A percentile compares a stretch with the other conserved stretches of the same genome.
Conservation (phyloP, 2,113 vertebrate genomes). For the Piaya cayana region DNA sequence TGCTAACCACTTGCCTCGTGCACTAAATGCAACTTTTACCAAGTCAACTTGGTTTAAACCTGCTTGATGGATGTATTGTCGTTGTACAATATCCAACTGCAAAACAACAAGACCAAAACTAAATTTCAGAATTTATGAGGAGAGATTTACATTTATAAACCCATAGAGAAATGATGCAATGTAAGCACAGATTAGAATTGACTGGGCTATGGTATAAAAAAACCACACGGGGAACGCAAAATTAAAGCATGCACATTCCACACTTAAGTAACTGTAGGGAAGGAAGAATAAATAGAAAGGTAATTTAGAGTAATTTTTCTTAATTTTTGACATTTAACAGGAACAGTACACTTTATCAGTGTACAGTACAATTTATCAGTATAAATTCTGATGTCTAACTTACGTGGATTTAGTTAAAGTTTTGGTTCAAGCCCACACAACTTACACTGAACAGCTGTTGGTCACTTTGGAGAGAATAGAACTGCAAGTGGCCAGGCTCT, state of each 20-base stretch:
- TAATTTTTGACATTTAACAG: background rate
- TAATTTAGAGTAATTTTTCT: background rate
- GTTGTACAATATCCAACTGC: slow-evolving; percentile 95
- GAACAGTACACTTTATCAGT: background rate
- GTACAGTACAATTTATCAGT: too few species aligned
- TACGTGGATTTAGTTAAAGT: background rate
- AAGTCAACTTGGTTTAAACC: slow-evolving; percentile 87
- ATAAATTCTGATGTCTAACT: background rate
- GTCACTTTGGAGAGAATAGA: slow-evolving; percentile 91
- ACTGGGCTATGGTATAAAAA: background rate
- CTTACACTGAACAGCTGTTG: slow-evolving; percentile 94
- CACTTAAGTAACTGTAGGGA: background rate
- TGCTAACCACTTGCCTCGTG: slow-evolving; percentile 85
- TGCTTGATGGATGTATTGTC: slow-evolving; percentile 86
- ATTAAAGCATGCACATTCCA: background rate
- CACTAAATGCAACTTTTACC: slow-evolving; percentile 81
- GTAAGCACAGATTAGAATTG: background rate
- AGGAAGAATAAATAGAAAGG: too few species aligned
- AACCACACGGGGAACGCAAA: background rate
- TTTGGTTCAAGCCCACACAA: background rate
- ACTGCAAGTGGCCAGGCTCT: slow-evolving; percentile 96
- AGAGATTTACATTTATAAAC: background rate
- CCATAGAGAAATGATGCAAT: rapidly evolving
- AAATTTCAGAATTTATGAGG: rapidly evolving
- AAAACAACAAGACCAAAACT: background rate